Evolutionary conservation across 1,140 invertebrate genomes (phyloP).

Genomic region (Drosophila gunungcola): DNA sequence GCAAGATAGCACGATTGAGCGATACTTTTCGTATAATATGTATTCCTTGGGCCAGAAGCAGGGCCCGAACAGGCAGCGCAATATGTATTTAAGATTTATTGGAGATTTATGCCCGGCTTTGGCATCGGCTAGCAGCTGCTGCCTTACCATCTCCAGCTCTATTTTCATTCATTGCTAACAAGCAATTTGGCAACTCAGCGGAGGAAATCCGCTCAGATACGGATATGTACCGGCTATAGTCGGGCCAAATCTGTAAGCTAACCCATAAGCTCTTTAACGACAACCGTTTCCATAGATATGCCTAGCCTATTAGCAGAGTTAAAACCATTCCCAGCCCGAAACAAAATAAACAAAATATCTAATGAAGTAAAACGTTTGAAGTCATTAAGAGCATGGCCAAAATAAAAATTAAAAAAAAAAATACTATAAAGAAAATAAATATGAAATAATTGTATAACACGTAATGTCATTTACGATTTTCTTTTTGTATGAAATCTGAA

Average conservation of each 20-base stretch:
- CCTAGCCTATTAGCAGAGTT: background rate
- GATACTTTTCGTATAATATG: conserved; percentile 66
- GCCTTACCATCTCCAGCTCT: conserved; percentile 14
- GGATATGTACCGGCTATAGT: conserved; percentile 3
- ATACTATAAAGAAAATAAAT: background rate
- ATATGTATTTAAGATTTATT: conserved; percentile 74
- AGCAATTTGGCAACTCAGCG: conserved; percentile 36
- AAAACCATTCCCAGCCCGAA: background rate
- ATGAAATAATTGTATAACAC: background rate
- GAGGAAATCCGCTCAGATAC: conserved; percentile 15
- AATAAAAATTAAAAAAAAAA: background rate
- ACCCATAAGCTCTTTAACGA: conserved; percentile 20
- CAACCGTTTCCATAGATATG: conserved; percentile 6
- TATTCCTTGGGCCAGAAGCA: conserved; percentile 40
- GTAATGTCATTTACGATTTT: too few relatives aligned
- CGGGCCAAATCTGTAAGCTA: background rate
- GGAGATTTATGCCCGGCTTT: conserved; percentile 74
- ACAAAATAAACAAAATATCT: background rate
- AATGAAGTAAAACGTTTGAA: background rate
- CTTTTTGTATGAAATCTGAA: too few relatives aligned
- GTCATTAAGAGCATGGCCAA: background rate
- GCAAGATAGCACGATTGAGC: conserved; percentile 61
- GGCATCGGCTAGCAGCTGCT: conserved; percentile 39
- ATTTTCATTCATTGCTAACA: conserved; percentile 56
- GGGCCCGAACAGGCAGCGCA: conserved; percentile 53